These are phyloP conservation scores for Salvelinus sp. DNA, from an alignment of 2,113 vertebrate genomes.

Conservation along the genomic window DNA sequence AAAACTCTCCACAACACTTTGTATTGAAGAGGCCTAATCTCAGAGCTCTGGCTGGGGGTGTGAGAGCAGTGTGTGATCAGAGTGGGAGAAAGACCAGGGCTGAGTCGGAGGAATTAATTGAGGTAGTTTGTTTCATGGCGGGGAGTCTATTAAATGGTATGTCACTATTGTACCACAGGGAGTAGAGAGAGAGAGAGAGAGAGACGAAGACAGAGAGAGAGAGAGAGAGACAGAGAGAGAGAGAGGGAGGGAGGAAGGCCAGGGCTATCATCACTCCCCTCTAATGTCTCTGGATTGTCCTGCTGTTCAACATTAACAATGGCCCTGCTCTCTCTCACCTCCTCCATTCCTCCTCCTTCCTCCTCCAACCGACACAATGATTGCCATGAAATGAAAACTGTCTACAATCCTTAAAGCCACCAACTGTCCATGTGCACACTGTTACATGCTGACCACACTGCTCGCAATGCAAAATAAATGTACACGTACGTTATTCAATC, in stretches of 20 bases:
- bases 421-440: not conserved
- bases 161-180: slow-evolving; percentile 57
- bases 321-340: not conserved
- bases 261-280: slow-evolving; percentile 42
- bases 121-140: slow-evolving; percentile 79
- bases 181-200: slow-evolving; percentile 7
- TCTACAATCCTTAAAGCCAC: not conserved
- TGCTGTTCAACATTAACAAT: slow-evolving; percentile 57
- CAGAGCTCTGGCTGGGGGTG: slow-evolving; percentile 49
- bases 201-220: not conserved
- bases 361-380: slow-evolving; percentile 14
- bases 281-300: slow-evolving; percentile 56
- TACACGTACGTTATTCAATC: too few relatives aligned
- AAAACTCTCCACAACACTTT: too few relatives aligned
- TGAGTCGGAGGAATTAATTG: slow-evolving; percentile 75
- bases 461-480: too few relatives aligned
- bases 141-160: slow-evolving; percentile 80
- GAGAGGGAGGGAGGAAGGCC: too few relatives aligned
- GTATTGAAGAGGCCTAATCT: too few relatives aligned
- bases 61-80: slow-evolving; percentile 10
- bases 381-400: not conserved
- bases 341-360: slow-evolving; percentile 27
- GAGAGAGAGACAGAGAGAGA: slow-evolving; percentile 3
- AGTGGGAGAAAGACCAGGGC: slow-evolving; percentile 71
- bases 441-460: too few relatives aligned